Conservation (phyloP, 2,797 vertebrate genomes). For the Spatula versicolor region DNA sequence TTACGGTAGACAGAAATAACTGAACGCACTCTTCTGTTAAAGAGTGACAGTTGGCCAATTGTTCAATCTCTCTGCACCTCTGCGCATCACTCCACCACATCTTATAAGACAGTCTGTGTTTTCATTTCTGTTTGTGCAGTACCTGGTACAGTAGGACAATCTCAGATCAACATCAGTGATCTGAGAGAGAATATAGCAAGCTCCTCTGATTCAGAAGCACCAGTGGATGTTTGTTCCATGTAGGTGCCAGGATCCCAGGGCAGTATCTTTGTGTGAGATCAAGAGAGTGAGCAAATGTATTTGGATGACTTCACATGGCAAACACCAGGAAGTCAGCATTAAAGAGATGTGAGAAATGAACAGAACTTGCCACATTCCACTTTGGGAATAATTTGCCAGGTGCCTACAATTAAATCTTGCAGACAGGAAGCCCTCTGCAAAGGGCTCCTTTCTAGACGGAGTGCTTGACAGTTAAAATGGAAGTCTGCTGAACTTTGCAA, state of each 20-base stretch:
- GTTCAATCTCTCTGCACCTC: background rate
- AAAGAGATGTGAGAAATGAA: background rate
- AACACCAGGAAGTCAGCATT: background rate
- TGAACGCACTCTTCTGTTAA: background rate
- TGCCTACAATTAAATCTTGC: background rate
- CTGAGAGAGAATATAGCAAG: background rate
- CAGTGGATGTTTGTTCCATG: background rate
- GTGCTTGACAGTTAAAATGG: background rate
- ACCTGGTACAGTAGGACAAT: background rate
- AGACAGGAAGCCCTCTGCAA: background rate
- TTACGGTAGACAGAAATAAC: background rate
- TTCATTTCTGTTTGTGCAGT: background rate
- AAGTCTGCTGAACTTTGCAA: background rate
- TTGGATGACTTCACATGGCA: background rate
- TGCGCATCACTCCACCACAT: background rate
- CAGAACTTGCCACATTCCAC: background rate
- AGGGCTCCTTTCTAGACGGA: background rate
- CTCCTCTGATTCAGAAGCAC: background rate
- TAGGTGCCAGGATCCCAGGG: background rate
- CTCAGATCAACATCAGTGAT: fast-evolving
- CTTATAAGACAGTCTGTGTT: background rate
- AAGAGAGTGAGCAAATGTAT: background rate
- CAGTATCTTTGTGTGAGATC: conserved; percentile 21
- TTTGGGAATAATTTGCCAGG: background rate
- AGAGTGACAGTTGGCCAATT: background rate